phyloP scores from a whole-genome alignment of 2,888 invertebrate genomes.

The Troglohyphantes excavatus region DNA sequence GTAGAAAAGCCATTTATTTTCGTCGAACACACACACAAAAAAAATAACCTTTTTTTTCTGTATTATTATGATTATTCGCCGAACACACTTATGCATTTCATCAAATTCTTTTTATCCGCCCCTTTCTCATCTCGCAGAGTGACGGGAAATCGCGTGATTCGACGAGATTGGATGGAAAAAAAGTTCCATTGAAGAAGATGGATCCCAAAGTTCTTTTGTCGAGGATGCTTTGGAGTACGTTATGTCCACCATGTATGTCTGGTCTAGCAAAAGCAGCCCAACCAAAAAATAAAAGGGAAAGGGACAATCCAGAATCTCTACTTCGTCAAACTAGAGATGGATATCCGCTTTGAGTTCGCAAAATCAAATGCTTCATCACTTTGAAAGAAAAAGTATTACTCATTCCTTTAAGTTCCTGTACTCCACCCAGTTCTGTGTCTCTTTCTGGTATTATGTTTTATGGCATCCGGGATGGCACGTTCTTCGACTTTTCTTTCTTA shows the following conservation, averaged over 20 bases:
- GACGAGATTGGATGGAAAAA: slow-evolving; percentile 3
- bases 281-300: neutral
- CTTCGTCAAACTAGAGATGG: neutral
- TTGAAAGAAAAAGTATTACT: neutral
- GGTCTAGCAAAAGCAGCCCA: neutral
- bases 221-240: neutral
- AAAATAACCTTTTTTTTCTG: too few relatives aligned
- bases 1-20: neutral
- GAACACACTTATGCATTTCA: slow-evolving; percentile 47
- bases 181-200: slow-evolving; percentile 8
- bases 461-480: slow-evolving; percentile 51
- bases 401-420: neutral
- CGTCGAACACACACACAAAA: too few relatives aligned
- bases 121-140: slow-evolving; percentile 44
- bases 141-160: slow-evolving; percentile 24
- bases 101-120: slow-evolving; percentile 29
- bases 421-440: slow-evolving; percentile 26
- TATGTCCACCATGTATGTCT: slow-evolving; percentile 26
- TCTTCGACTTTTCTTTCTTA: slow-evolving; percentile 14
- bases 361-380: slow-evolving; percentile 50
- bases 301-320: slow-evolving; percentile 28
- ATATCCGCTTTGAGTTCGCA: neutral
- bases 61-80: slow-evolving; percentile 17
- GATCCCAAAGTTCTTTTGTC: neutral
- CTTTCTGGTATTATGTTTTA: slow-evolving; percentile 57